phyloP scores from a whole-genome alignment of 2,113 vertebrate species.

The Archilochus colubris region DNA sequence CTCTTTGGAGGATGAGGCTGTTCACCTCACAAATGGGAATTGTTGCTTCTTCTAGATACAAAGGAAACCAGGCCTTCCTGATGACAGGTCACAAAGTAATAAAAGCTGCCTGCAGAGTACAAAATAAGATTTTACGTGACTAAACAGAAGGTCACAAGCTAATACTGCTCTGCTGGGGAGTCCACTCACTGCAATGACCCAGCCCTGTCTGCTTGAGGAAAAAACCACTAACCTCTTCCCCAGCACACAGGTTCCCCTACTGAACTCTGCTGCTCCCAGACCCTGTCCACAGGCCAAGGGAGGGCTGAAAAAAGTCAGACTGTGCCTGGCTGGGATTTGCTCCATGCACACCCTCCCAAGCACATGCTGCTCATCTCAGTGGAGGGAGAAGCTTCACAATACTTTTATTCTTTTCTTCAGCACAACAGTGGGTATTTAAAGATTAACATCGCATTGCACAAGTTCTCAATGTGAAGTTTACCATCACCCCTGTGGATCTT shows the following conservation, averaged over 20 bases:
- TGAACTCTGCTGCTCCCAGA: background rate
- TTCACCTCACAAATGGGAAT: background rate
- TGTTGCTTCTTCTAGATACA: background rate
- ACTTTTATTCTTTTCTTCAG: background rate
- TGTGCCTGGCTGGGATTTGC: rapidly evolving
- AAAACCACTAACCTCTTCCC: background rate
- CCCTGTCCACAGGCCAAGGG: background rate
- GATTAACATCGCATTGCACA: background rate
- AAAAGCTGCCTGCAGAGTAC: background rate
- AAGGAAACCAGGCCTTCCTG: background rate
- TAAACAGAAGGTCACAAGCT: background rate
- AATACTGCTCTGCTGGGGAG: background rate
- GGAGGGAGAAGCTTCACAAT: background rate
- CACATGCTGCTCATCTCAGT: rapidly evolving
- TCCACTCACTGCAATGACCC: rapidly evolving
- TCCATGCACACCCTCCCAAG: background rate
- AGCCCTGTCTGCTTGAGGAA: background rate
- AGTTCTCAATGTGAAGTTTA: background rate
- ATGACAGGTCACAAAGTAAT: background rate
- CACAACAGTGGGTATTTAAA: background rate
- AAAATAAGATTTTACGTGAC: background rate
- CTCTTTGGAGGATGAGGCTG: background rate
- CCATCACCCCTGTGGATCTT: background rate
- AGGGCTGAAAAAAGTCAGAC: background rate
- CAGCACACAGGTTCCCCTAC: background rate